A percentile compares a stretch with the other conserved stretches of the same genome.
Evolutionary conservation across 1,140 invertebrate species (phyloP).

Genomic region (Chlorops oryzae): DNA sequence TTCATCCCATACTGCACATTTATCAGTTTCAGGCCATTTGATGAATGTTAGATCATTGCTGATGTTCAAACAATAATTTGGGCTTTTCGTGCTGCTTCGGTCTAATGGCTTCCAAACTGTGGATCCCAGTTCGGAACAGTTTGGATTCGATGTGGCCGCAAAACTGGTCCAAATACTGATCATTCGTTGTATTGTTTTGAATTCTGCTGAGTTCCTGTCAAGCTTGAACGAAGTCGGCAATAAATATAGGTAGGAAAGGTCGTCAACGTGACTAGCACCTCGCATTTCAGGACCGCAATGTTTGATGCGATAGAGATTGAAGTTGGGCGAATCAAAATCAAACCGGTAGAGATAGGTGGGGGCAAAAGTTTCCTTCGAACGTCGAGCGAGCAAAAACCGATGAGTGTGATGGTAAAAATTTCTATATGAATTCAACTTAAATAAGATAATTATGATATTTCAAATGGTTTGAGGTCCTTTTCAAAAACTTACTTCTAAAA

Average conservation of each 20-base stretch:
- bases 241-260: constrained; percentile 58
- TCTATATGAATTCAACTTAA: constrained; percentile 40
- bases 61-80: constrained; percentile 45
- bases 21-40: constrained; percentile 41
- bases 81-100: constrained; percentile 28
- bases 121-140: constrained; percentile 21
- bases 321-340: constrained; percentile 40
- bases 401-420: constrained; percentile 48
- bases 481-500: constrained; percentile 2
- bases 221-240: constrained; percentile 46
- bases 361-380: constrained; percentile 33
- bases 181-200: constrained; percentile 47
- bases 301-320: constrained; percentile 35
- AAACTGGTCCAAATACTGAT: constrained; percentile 48
- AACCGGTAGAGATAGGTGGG: constrained; percentile 49
- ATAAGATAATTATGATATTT: background rate
- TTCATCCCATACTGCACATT: constrained; percentile 37
- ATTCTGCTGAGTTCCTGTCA: constrained; percentile 35
- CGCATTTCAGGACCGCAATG: constrained; percentile 32
- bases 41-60: constrained; percentile 36
- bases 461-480: no score
- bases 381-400: constrained; percentile 34
- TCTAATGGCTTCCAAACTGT: constrained; percentile 42
- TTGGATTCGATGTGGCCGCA: constrained; percentile 40
- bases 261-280: constrained; percentile 58